Percentiles rank a stretch among this genome's conserved stretches.
Evolutionary conservation across 2,113 vertebrate species (phyloP).

Genomic region (Phainopepla nitens): DNA sequence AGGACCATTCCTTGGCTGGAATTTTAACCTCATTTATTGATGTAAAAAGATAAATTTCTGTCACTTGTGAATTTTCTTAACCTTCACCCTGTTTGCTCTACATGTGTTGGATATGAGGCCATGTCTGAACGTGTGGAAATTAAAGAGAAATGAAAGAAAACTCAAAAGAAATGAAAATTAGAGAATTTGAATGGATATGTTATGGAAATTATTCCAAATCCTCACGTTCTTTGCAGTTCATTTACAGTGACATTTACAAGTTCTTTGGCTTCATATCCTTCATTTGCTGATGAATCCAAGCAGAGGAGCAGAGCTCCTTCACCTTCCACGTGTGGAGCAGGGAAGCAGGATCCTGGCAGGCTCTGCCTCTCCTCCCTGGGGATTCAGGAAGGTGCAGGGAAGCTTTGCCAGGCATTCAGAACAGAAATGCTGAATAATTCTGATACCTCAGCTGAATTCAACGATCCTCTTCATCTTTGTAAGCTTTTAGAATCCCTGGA

Average conservation of each 20-base stretch:
- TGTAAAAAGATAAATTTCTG: not conserved
- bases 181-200: not conserved
- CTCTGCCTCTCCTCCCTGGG: not conserved
- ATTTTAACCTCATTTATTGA: not conserved
- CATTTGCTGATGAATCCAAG: not conserved
- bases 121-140: not conserved
- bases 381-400: not conserved
- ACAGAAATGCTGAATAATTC: not conserved
- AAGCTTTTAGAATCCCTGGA: not conserved
- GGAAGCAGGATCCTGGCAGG: not conserved
- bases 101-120: rapidly evolving
- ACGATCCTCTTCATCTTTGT: not conserved
- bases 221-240: not conserved
- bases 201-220: not conserved
- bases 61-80: not conserved
- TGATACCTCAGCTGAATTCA: not conserved
- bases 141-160: not conserved
- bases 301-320: not conserved
- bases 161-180: not conserved
- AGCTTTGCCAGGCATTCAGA: not conserved
- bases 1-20: not conserved
- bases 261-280: not conserved
- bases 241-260: not conserved
- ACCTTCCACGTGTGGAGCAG: not conserved
- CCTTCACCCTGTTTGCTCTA: not conserved